Evolutionary conservation across 2,888 invertebrate species (phyloP), one percentile per base, ranked within the genome.

Genomic region (Gibbula magus): DNA sequence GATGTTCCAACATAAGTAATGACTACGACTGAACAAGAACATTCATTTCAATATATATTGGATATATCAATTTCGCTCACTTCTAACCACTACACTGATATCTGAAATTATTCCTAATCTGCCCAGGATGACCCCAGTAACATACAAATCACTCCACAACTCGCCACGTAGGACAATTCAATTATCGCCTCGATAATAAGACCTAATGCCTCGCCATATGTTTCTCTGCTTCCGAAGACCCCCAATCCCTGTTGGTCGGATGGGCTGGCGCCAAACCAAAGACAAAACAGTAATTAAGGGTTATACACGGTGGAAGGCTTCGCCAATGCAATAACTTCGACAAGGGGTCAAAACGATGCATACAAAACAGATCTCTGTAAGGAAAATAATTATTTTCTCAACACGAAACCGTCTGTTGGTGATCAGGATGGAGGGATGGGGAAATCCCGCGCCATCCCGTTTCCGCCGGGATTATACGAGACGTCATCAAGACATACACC

Each of bases 321-420:
- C 32, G 20, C 20, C 35, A 70, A 70, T n/a, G 29, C 70, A 35
- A 70, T 70, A 35, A 35, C 70, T 70, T 70, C 70, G n/a, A 35
- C 70, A 20, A 70, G 70, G 70, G 70, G 70, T 70, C 70, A 70
- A 70, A 70, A 39, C 39, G 70, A 70, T 70, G 70, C 70, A 70
- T 70, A 70, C 70, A 16, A 70, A 70, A 70, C 70, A 70, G 70
- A 70, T 70, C 32, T 35, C 70, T n/a, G 20, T 39, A 70, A 70
- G 32, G 70, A 70, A 70, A 70, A 70, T 70, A 70, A 70, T 70
- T 70, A 70, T 70, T 70, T 70, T 70, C 35, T 70, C 70, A 70
- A 70, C 70, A 70, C 35, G 39, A 20, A 35, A 70, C 70, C 39
- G 70, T 20, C 70, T 70, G 20, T 35, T 70, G 70, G 70, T 35